A percentile compares a stretch with the other conserved stretches of the same genome.
phyloP scores from a whole-genome alignment of 2,113 vertebrate species.

The Procavia capensis region DNA sequence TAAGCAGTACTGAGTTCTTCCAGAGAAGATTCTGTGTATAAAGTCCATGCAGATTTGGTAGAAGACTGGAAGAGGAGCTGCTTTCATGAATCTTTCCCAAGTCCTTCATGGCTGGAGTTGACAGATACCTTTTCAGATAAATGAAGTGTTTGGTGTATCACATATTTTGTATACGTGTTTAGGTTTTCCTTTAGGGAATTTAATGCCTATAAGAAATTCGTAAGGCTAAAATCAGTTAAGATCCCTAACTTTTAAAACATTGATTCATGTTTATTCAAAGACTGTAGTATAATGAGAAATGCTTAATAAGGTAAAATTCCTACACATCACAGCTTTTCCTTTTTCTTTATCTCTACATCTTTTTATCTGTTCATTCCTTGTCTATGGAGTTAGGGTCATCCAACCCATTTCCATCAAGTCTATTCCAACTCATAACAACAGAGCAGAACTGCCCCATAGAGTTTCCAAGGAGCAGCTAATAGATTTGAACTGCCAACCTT shows the following conservation, averaged over 20 bases:
- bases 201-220: neutral
- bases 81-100: neutral
- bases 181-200: neutral
- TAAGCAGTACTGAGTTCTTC: neutral
- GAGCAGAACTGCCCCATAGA: too few species aligned
- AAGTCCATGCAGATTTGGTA: neutral
- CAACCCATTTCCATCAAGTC: too few species aligned
- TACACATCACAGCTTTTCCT: neutral
- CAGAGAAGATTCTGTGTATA: neutral
- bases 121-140: neutral
- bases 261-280: neutral
- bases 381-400: neutral
- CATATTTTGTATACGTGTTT: neutral
- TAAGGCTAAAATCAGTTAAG: neutral
- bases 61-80: too few species aligned
- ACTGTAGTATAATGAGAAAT: neutral
- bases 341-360: neutral
- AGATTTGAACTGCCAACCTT: too few species aligned
- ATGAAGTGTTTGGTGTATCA: neutral
- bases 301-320: neutral
- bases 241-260: neutral
- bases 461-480: too few species aligned
- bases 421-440: too few species aligned
- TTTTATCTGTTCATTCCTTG: neutral
- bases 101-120: neutral